These are phyloP conservation scores for Ceratoteleas bidentatus DNA, from an alignment of 1,140 invertebrate species.

Conservation along the genomic window DNA sequence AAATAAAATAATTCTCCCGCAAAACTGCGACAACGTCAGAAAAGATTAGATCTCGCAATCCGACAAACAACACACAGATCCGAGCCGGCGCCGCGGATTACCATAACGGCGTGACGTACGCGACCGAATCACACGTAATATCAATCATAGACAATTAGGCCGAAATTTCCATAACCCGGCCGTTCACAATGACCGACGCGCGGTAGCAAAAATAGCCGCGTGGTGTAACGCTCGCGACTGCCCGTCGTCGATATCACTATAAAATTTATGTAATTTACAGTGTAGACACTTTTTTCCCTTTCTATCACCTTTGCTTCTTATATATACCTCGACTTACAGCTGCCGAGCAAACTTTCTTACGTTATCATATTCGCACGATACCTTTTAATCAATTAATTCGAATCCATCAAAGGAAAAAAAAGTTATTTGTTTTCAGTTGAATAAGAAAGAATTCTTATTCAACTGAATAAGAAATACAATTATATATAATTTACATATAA, in stretches of 20 bases:
- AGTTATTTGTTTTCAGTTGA: too few species aligned
- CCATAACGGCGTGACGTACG: constrained; percentile 1
- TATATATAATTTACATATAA: too few species aligned
- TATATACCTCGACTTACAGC: constrained; percentile 24
- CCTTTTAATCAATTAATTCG: neutral
- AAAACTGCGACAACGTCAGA: too few species aligned
- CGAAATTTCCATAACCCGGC: constrained; percentile 11
- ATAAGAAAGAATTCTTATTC: too few species aligned
- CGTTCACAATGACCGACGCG: neutral
- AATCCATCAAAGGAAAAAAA: constrained; percentile 7
- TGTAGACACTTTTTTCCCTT: constrained; percentile 6
- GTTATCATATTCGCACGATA: constrained; percentile 15
- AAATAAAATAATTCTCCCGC: too few species aligned
- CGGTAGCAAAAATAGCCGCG: neutral
- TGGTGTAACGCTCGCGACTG: neutral
- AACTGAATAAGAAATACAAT: too few species aligned
- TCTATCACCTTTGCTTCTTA: constrained; percentile 1
- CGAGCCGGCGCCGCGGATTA: neutral
- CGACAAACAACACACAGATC: too few species aligned
- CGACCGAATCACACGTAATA: neutral
- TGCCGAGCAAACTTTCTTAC: constrained; percentile 2
- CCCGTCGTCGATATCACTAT: constrained; percentile 12
- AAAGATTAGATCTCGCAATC: too few species aligned
- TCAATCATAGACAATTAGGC: constrained; percentile 12
- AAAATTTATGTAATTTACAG: constrained; percentile 28